These are phyloP conservation scores for Saccostrea glomerata DNA, from an alignment of 1,140 invertebrate genomes.

Conservation along the genomic window DNA sequence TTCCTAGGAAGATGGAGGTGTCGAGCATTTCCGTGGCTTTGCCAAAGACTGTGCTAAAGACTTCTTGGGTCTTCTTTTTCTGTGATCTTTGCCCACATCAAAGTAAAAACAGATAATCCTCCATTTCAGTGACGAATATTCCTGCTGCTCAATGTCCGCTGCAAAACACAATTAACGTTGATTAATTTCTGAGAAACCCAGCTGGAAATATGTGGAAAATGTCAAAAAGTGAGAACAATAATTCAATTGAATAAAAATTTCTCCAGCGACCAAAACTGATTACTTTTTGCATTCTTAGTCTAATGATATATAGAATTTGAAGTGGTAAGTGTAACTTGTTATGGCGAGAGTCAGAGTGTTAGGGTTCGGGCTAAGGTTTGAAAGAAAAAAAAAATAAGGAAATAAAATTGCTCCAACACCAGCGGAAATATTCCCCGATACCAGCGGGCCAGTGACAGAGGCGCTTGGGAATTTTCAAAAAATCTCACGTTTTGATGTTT, in stretches of 20 bases:
- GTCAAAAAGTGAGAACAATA: not conserved
- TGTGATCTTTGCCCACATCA: constrained; percentile 33
- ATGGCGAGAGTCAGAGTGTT: too few relatives aligned
- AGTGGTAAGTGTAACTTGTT: too few relatives aligned
- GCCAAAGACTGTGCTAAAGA: not conserved
- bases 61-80: not conserved
- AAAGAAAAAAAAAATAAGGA: too few relatives aligned
- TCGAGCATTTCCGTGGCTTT: constrained; percentile 35
- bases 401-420: too few relatives aligned
- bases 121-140: not conserved
- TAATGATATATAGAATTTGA: too few relatives aligned
- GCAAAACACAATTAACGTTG: not conserved
- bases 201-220: not conserved
- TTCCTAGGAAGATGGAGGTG: constrained; percentile 11
- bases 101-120: not conserved
- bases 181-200: not conserved
- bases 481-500: too few relatives aligned
- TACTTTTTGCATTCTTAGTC: too few relatives aligned
- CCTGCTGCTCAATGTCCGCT: not conserved
- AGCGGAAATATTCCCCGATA: too few relatives aligned
- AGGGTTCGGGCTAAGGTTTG: too few relatives aligned
- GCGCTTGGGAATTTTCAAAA: too few relatives aligned
- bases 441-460: too few relatives aligned
- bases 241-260: not conserved
- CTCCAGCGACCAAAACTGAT: too few relatives aligned